Evolutionary conservation across 2,797 vertebrate species (phyloP).

Genomic region (Sebastes vulpes): DNA sequence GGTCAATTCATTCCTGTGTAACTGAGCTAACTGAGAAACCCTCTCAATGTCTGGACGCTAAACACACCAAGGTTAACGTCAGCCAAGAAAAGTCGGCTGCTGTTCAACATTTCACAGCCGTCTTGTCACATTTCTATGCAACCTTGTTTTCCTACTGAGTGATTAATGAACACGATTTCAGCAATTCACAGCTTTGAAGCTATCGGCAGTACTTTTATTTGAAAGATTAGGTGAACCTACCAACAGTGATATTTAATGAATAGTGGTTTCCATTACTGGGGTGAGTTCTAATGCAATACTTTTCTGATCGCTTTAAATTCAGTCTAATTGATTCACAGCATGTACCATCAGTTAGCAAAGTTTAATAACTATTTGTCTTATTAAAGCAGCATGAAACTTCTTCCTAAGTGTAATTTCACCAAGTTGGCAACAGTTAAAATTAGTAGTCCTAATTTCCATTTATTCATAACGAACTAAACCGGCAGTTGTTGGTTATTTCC

Average conservation of each 20-base stretch:
- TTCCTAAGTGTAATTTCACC: neutral
- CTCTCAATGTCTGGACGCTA: neutral
- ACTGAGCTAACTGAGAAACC: conserved; percentile 6
- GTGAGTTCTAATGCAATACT: neutral
- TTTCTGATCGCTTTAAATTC: neutral
- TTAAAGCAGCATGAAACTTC: neutral
- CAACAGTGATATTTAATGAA: neutral
- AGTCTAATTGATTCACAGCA: neutral
- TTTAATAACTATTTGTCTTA: neutral
- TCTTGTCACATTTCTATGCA: neutral
- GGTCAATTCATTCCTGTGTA: neutral
- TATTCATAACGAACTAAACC: neutral
- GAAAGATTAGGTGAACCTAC: neutral
- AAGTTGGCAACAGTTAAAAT: neutral
- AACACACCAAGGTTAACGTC: neutral
- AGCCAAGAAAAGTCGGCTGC: neutral
- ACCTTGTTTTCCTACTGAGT: neutral
- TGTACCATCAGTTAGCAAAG: neutral
- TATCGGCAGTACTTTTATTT: neutral
- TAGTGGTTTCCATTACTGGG: neutral
- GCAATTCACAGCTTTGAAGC: neutral
- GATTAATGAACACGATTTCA: neutral
- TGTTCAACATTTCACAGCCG: neutral
- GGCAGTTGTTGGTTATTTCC: neutral
- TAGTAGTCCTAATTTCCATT: neutral